Base-by-base conservation (phyloP, 2,797 vertebrate genomes). In the Arnoldichthys spilopterus region DNA sequence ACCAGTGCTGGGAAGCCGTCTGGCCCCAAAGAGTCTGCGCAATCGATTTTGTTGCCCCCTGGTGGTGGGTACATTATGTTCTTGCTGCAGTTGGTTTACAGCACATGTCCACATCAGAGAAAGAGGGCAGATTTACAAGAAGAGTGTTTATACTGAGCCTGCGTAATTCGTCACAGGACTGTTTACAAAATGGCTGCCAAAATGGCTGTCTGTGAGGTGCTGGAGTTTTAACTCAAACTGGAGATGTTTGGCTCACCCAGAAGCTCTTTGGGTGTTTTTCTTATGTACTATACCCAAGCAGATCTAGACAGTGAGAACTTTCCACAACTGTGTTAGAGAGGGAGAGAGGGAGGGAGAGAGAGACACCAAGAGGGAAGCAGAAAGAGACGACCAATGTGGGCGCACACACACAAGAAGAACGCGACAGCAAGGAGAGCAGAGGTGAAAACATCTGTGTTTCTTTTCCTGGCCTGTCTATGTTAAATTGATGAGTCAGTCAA, bases 401-500 rank as follows among this genome's bases (percentile, higher is more conserved):
- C n/a, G n/a, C n/a, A n/a, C n/a, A n/a, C n/a, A n/a, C n/a, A n/a
- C 34, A 37, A 37, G 34, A 37, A 37, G 34, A 7, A 7, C 3
- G 7, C 7, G 34, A 37, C 3, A 37, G 34, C 34, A 3, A 26
- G 11, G 28, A 12, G n/a, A 54, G 24, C 0, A 15, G 56, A 66
- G 71, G 58, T 82, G 49, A 75, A 81, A 76, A 72, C 82, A 84
- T 77, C 51, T 75, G 66, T 81, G 71, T 74, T 81, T 62, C 71
- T 80, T 80, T 81, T 78, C 75, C 64, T 32, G 18, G 56, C 32
- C 58, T 78, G 71, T 70, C 78, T 64, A 22, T 53, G 72, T 72
- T 73, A 84, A 84, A 84, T 30, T 67, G 69, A 81, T 84, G 76
- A 86, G 74, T 80, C 80, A 66, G 72, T 34, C 18, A 22, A 59